Evolutionary conservation across 2,888 invertebrate species (phyloP), one percentile per base, ranked within the genome.

Genomic region (Erebia palarica): DNA sequence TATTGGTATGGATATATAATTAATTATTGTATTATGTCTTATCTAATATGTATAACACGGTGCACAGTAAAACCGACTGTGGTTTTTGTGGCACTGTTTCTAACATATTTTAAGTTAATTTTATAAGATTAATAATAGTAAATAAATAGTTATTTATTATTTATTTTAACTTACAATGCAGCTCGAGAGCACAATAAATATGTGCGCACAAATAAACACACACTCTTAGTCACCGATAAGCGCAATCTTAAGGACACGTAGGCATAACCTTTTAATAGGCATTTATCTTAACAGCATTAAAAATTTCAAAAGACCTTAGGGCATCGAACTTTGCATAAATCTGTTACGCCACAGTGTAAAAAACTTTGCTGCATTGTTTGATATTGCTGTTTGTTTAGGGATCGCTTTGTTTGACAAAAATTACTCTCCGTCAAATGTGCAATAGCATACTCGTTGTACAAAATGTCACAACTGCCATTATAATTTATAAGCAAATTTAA

Each of bases 281-380:
- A 78, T 80, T 80, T 81, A 80, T 75, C 78, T 71, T 79, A 75
- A 78, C 77, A 75, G 77, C 80, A 79, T 84, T 80, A 76, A 82
- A 82, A 80, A 77, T 78, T 78, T 78, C 75, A 70, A 75, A 80
- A 82, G 79, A 78, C 78, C 74, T 57, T 65, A 51, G 60, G 72
- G 61, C 65, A 44, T 73, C 68, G 64, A 66, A 67, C 55, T 69
- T 61, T 73, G 66, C 69, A 49, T 66, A 66, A 44, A 63, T 63
- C 36, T 69, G 55, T 65, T 65, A 60, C 65, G 65, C 65, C 60
- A 69, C 68, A 73, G 63, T 68, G 49, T 71, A 68, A 80, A 77
- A 76, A 68, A 73, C 70, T 68, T 60, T 70, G 53, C 61, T 66
- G 73, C 65, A 71, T 71, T 72, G 68, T 72, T 70, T 69, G 60